Conservation (phyloP, 1,140 invertebrate genomes). For the Drosophila ohnishii region DNA sequence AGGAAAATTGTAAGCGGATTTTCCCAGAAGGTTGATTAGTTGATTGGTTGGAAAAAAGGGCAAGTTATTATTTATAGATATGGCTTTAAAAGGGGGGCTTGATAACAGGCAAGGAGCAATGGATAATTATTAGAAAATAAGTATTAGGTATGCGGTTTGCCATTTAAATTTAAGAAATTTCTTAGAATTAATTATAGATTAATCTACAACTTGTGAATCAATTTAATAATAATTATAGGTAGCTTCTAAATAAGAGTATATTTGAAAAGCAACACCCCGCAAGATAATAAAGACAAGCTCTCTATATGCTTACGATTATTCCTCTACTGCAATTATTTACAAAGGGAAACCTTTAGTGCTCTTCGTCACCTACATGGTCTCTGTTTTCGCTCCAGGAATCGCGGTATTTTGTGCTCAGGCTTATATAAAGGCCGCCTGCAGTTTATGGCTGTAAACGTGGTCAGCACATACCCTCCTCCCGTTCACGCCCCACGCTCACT, state of each 20-base stretch:
- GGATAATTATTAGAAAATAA: neutral
- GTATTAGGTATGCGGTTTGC: neutral
- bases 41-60: no score
- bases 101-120: no score
- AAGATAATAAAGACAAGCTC: neutral
- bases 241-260: neutral
- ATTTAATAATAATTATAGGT: neutral
- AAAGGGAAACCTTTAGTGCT: neutral
- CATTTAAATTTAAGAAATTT: neutral
- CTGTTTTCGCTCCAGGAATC: no score
- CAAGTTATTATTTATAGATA: conserved; percentile 12
- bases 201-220: no score
- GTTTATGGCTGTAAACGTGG: conserved; percentile 15
- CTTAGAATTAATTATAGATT: no score
- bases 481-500: neutral
- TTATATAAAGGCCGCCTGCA: conserved; percentile 9
- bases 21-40: no score
- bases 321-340: neutral
- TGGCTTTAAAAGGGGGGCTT: neutral
- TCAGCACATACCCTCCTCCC: neutral
- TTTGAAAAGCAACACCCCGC: no score
- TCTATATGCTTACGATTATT: neutral
- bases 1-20: no score
- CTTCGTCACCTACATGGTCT: neutral
- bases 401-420: neutral